Evolutionary conservation across 2,888 invertebrate species (phyloP), one percentile per base, ranked within the genome.

Genomic region (Archaeoteleia sp.): DNA sequence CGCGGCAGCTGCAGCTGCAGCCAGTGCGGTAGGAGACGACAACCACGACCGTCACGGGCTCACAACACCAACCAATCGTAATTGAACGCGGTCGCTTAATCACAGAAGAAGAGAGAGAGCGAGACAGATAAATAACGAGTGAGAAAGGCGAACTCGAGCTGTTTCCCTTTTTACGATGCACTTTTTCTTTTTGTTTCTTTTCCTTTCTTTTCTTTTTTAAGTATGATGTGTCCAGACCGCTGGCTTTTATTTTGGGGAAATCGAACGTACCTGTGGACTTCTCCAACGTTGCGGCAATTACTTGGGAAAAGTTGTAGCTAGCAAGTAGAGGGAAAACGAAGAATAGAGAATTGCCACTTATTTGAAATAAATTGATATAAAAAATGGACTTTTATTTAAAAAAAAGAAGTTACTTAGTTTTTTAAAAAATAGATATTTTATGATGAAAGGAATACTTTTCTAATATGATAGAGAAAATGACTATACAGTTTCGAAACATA

Each of bases 21-120:
- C 48, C 57, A 49, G 40, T 46, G 34, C 53, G 42, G 25, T 35
- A 14, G 17, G 46, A 55, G 55, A 61, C 49, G 48, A 39, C 58
- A 34, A 10, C 27, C 43, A 35, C 46, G 48, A 34, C 39, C 23
- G 45, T 37, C 25, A 37, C 43, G 49, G 32, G 43, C 55, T 63
- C 62, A 17, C 39, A 43, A 27, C 30, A 32, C 30, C 55, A 49
- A 53, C 67, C 67, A 58, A 62, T 62, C 49, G 53, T 39, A 58
- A 63, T 62, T 49, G 58, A 67, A 62, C 62, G 58, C 58, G 62
- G 67, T 39, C 62, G 62, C 67, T 68, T 68, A 68, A 67, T 65
- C 58, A 58, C 65, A 65, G 48, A 34, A 57, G 40, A 27, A 32
- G 27, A 20, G 8, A 45, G 45, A 39, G 12, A 8, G 13, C 23